phyloP scores from a whole-genome alignment of 2,113 vertebrate species.

The Kryptolebias marmoratus region DNA sequence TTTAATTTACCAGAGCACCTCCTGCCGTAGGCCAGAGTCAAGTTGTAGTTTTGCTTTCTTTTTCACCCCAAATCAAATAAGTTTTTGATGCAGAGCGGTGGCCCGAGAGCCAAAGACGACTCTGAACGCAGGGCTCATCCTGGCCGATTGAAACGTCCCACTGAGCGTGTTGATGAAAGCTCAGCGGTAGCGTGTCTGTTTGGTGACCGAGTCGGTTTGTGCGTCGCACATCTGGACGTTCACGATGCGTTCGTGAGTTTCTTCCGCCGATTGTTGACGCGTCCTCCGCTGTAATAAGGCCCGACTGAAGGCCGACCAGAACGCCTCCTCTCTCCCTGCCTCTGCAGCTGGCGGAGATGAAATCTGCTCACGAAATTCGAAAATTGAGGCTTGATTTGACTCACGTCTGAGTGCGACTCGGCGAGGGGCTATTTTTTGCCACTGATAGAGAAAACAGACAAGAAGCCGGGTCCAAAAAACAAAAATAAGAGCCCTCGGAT shows the following conservation, averaged over 20 bases:
- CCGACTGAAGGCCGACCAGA: conserved; percentile 51
- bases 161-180: conserved; percentile 35
- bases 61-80: background rate
- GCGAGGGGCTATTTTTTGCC: conserved; percentile 43
- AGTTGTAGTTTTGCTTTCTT: background rate
- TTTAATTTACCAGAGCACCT: background rate
- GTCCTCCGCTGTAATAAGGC: conserved; percentile 36
- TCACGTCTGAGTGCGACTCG: conserved; percentile 51
- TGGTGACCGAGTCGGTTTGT: background rate
- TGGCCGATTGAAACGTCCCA: conserved; percentile 7
- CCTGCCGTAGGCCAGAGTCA: background rate
- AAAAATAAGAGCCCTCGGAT: conserved; percentile 22
- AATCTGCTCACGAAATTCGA: conserved; percentile 61
- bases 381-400: conserved; percentile 63
- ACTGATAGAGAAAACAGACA: conserved; percentile 33
- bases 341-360: conserved; percentile 46
- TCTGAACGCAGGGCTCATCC: background rate
- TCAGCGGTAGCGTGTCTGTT: conserved; percentile 4
- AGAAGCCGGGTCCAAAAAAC: conserved; percentile 25
- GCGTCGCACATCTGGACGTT: conserved; percentile 24
- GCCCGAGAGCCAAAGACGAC: background rate
- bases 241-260: conserved; percentile 4
- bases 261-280: background rate
- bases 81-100: background rate
- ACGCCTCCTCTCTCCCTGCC: conserved; percentile 46